These are phyloP conservation scores for Corynorhinus townsendii DNA, from an alignment of 2,113 vertebrate genomes.

Conservation along the genomic window DNA sequence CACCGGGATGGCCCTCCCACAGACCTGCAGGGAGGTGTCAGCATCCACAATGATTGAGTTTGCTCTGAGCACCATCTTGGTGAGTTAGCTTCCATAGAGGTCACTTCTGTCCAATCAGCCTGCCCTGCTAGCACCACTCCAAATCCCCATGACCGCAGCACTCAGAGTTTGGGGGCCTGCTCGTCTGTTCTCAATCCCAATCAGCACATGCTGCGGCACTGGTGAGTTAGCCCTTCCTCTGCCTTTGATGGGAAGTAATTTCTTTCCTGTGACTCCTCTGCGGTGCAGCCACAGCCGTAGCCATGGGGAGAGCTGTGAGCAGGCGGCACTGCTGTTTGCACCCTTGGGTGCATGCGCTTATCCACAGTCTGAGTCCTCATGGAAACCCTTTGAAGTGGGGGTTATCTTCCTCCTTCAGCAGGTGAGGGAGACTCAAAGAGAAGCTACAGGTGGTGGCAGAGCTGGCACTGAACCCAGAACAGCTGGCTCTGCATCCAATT, in stretches of 20 bases:
- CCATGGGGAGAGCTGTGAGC: rapidly evolving
- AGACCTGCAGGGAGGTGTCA: background rate
- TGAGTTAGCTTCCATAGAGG: background rate
- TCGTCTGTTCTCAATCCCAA: background rate
- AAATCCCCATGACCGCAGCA: background rate
- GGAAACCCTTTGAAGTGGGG: background rate
- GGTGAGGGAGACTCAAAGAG: background rate
- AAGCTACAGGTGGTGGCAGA: background rate
- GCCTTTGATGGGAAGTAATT: background rate
- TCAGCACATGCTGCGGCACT: background rate
- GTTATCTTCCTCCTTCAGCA: background rate
- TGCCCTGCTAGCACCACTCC: background rate
- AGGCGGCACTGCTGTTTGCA: rapidly evolving
- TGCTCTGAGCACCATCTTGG: background rate
- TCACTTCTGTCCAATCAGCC: background rate
- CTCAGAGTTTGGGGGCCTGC: background rate
- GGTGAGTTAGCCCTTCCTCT: background rate
- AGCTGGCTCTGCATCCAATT: background rate
- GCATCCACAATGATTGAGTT: background rate
- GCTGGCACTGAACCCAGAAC: background rate
- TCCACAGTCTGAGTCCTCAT: background rate
- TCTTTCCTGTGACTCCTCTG: background rate
- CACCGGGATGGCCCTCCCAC: background rate
- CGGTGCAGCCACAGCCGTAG: rapidly evolving
- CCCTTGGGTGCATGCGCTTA: background rate